Percentiles rank a stretch among this genome's conserved stretches.
Evolutionary conservation across 2,797 vertebrate genomes (phyloP).

Genomic region (Spheniscus humboldti): DNA sequence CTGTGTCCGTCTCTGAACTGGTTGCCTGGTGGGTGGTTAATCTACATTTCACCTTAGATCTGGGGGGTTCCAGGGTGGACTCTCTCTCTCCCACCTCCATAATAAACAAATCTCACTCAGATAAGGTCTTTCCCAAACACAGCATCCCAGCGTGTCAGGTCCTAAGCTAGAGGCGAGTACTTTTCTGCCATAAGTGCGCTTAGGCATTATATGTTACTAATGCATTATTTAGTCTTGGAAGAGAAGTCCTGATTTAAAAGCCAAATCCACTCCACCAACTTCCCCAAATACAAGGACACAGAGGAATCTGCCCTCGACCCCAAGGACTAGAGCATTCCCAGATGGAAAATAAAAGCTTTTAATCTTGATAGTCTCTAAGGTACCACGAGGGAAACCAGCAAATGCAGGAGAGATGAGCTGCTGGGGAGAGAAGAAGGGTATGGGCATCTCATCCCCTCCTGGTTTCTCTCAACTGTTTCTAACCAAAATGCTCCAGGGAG

Average conservation of each 20-base stretch:
- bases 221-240: background rate
- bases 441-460: background rate
- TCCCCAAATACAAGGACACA: background rate
- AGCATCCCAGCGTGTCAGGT: background rate
- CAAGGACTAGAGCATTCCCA: background rate
- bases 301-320: background rate
- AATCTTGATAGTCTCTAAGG: background rate
- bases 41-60: background rate
- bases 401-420: background rate
- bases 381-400: background rate
- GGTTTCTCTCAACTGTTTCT: background rate
- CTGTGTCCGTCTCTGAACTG: slow-evolving; percentile 49
- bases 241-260: background rate
- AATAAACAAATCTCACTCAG: background rate
- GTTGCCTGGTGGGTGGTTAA: slow-evolving; percentile 45
- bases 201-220: background rate
- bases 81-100: background rate
- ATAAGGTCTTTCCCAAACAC: background rate
- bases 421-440: background rate
- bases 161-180: background rate
- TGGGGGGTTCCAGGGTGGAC: background rate
- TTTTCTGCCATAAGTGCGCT: background rate
- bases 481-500: slow-evolving; percentile 21
- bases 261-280: background rate
- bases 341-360: background rate